A percentile compares a stretch with the other conserved stretches of the same genome.
Conservation (phyloP, 2,113 vertebrate genomes). For the Trogon surrucura region DNA sequence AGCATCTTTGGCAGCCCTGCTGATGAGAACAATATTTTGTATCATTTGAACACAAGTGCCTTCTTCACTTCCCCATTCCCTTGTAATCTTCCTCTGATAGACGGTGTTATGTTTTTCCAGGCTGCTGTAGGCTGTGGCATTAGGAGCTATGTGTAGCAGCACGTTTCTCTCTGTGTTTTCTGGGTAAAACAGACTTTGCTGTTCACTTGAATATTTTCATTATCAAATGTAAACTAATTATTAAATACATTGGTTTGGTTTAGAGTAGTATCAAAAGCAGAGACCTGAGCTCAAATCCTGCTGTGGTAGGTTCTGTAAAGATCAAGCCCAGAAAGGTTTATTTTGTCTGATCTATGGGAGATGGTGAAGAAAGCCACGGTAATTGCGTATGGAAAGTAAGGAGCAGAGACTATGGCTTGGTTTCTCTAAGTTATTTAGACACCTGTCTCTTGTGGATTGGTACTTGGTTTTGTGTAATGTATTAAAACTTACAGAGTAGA, state of each 20-base stretch:
- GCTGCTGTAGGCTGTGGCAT: neutral
- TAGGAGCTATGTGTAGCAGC: neutral
- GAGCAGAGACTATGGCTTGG: neutral
- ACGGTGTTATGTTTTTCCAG: neutral
- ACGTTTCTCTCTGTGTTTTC: neutral
- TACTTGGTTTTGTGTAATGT: neutral
- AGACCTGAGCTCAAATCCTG: neutral
- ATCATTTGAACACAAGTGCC: neutral
- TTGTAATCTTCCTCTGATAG: neutral
- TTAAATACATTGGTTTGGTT: neutral
- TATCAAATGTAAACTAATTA: neutral
- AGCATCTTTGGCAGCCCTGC: neutral
- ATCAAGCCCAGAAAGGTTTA: neutral
- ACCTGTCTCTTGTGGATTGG: neutral
- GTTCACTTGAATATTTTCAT: neutral
- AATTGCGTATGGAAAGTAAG: neutral
- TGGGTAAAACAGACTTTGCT: neutral
- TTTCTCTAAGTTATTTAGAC: neutral
- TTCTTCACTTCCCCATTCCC: neutral
- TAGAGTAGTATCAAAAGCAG: neutral
- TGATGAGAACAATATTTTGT: neutral
- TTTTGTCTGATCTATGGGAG: neutral
- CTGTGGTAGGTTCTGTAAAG: neutral
- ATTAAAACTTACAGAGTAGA: neutral
- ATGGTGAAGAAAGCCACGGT: neutral